Conservation (phyloP, 2,797 vertebrate genomes). For the Poeciliopsis paucimaculata region DNA sequence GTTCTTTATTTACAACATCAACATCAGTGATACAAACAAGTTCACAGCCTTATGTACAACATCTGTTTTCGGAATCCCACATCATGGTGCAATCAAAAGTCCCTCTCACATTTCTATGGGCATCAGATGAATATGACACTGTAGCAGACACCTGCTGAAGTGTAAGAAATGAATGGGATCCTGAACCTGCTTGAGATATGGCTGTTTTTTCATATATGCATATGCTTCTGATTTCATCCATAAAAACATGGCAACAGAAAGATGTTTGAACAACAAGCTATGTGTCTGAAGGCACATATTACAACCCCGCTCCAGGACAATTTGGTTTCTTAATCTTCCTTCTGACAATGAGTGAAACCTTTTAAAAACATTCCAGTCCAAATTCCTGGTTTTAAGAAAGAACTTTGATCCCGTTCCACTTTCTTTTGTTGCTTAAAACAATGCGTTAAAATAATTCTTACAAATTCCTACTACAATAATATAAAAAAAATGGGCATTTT, state of each 20-base stretch:
- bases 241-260: not conserved
- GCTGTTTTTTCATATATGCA: slow-evolving; percentile 10
- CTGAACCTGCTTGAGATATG: slow-evolving; percentile 37
- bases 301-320: slow-evolving; percentile 34
- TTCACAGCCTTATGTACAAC: slow-evolving; percentile 61
- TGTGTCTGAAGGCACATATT: slow-evolving; percentile 65
- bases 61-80: slow-evolving; percentile 23
- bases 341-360: slow-evolving; percentile 5
- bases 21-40: slow-evolving; percentile 46
- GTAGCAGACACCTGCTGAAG: not conserved
- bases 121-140: not conserved
- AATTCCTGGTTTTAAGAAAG: slow-evolving; percentile 7
- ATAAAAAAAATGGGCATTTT: not conserved
- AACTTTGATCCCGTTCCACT: slow-evolving; percentile 25
- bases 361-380: not conserved
- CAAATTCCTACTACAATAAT: slow-evolving; percentile 5
- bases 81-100: slow-evolving; percentile 18
- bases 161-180: slow-evolving; percentile 23
- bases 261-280: slow-evolving; percentile 32
- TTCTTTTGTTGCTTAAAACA: slow-evolving; percentile 6
- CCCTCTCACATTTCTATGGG: slow-evolving; percentile 20
- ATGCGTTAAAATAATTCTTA: slow-evolving; percentile 10
- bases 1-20: slow-evolving; percentile 79
- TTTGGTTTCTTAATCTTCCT: slow-evolving; percentile 20
- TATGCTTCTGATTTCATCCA: not conserved